These are phyloP conservation scores for Phrynocephalus forsythii DNA, from an alignment of 2,797 vertebrate species.

Conservation along the genomic window DNA sequence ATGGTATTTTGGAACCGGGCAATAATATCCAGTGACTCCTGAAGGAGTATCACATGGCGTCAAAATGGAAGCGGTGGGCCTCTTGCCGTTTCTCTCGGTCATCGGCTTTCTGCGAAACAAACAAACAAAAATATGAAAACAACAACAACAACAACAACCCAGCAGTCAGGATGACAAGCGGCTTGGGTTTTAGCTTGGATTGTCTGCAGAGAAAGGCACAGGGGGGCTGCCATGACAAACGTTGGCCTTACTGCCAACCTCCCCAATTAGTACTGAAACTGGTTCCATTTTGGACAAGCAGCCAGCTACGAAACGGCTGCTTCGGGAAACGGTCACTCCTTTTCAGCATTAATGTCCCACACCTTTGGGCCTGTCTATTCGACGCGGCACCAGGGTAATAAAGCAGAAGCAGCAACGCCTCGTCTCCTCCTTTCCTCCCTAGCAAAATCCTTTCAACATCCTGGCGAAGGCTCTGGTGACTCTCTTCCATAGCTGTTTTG, in stretches of 20 bases:
- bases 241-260: conserved; percentile 47
- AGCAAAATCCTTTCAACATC: conserved; percentile 14
- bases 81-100: conserved; percentile 97
- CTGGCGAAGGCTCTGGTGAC: not conserved
- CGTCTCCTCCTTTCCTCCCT: not conserved
- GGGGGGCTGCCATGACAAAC: conserved; percentile 40
- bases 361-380: conserved; percentile 42
- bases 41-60: conserved; percentile 90
- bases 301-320: conserved; percentile 48
- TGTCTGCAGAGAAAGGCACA: conserved; percentile 36
- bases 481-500: not conserved
- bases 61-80: conserved; percentile 97
- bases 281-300: conserved; percentile 42
- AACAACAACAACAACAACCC: not conserved
- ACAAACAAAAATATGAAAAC: not conserved
- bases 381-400: not conserved
- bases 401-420: not conserved
- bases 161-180: not conserved
- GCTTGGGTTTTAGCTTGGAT: conserved; percentile 25
- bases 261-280: conserved; percentile 58
- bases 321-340: conserved; percentile 38
- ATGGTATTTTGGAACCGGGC: conserved; percentile 61
- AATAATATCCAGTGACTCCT: conserved; percentile 52
- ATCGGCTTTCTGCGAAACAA: conserved; percentile 93
- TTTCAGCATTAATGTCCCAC: conserved; percentile 55